Evolutionary conservation across 2,888 invertebrate species (phyloP).

Genomic region (Nineta flava): DNA sequence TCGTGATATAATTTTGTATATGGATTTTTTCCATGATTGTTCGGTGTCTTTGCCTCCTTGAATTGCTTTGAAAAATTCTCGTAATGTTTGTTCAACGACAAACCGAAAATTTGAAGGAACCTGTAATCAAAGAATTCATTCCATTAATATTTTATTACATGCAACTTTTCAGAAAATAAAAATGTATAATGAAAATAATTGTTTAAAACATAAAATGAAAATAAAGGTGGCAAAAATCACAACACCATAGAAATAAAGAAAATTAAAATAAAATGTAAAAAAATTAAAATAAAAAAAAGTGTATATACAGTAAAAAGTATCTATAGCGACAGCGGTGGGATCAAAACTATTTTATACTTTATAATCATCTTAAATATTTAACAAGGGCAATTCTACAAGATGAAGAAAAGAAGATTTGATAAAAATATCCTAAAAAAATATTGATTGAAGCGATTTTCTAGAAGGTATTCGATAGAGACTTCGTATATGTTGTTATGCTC

Average conservation of each 20-base stretch:
- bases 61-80: slow-evolving; percentile 98
- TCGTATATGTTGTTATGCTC: no score
- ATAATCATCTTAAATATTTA: no score
- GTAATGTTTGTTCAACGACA: slow-evolving; percentile 93
- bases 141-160: slow-evolving; percentile 5
- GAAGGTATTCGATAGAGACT: no score
- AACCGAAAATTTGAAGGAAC: slow-evolving; percentile 94
- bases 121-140: slow-evolving; percentile 35
- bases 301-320: not conserved
- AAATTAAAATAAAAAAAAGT: not conserved
- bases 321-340: no score
- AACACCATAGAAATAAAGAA: not conserved
- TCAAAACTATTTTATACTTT: no score
- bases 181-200: slow-evolving; percentile 1
- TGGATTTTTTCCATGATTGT: slow-evolving; percentile 99
- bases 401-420: no score
- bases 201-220: not conserved
- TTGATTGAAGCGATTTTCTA: no score
- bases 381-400: no score
- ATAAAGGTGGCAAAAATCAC: slow-evolving; percentile 5
- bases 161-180: not conserved
- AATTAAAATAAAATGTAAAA: not conserved
- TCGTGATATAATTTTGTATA: slow-evolving; percentile 99
- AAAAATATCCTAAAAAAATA: no score
- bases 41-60: slow-evolving; percentile 92